Percentiles rank a stretch among this genome's conserved stretches.
Conservation (phyloP, 1,140 invertebrate species). For the Nasonia longicornis region DNA sequence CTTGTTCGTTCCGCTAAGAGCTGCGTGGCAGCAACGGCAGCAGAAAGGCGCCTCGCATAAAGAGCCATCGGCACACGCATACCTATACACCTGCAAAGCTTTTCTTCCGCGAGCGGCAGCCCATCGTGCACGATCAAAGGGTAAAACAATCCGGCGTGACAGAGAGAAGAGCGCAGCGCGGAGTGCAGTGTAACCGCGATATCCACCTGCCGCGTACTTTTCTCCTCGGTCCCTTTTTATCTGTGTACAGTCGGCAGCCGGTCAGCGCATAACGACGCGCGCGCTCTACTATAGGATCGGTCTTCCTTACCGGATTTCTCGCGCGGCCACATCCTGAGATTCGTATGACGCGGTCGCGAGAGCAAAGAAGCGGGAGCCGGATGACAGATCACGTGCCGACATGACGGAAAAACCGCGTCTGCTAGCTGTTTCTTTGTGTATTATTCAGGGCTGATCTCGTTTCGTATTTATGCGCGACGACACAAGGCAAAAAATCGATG, state of each 20-base stretch:
- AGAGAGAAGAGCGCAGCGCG: conserved; percentile 52
- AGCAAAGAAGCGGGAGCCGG: neutral
- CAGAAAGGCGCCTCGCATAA: neutral
- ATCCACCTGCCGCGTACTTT: conserved; percentile 53
- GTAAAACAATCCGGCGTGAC: conserved; percentile 67
- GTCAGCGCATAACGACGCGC: conserved; percentile 26
- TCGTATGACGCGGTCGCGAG: conserved; percentile 48
- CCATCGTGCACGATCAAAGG: conserved; percentile 56
- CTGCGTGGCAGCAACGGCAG: neutral
- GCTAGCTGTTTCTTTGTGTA: neutral
- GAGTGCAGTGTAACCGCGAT: conserved; percentile 57
- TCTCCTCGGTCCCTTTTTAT: conserved; percentile 1
- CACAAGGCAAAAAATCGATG: neutral
- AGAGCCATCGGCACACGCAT: conserved; percentile 40
- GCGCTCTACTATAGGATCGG: conserved; percentile 22
- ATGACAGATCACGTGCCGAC: conserved; percentile 5
- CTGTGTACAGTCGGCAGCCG: neutral
- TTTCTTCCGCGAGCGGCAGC: conserved; percentile 51
- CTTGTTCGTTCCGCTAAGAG: conserved; percentile 50
- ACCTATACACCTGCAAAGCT: conserved; percentile 49
- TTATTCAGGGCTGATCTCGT: conserved; percentile 7
- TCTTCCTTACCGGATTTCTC: conserved; percentile 60
- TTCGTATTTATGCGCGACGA: neutral
- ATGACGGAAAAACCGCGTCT: conserved; percentile 25
- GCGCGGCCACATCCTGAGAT: conserved; percentile 60